Conservation (phyloP, 1,140 invertebrate species). For the Ptiloglossa arizonensis region DNA sequence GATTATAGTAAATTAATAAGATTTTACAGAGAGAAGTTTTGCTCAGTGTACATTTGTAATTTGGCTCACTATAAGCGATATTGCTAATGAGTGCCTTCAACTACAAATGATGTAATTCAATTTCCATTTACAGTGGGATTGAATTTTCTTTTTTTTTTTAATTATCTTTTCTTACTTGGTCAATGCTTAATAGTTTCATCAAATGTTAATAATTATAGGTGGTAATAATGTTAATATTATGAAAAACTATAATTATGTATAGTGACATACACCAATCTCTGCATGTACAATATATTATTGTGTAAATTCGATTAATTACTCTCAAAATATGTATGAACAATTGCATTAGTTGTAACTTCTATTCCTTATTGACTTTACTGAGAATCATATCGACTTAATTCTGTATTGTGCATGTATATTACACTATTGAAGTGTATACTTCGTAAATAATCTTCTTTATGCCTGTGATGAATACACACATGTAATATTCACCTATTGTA, state of each 20-base stretch:
- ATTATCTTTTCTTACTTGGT: not conserved
- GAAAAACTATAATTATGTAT: not conserved
- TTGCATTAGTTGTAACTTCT: not conserved
- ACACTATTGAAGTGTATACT: slow-evolving; percentile 1
- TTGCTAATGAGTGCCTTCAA: slow-evolving; percentile 60
- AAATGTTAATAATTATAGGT: not conserved
- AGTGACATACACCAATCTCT: too few species aligned
- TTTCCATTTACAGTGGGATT: not conserved
- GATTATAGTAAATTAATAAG: slow-evolving; percentile 19
- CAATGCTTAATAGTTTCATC: not conserved
- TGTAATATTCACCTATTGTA: slow-evolving; percentile 15
- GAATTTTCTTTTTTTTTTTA: slow-evolving; percentile 8
- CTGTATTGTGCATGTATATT: not conserved
- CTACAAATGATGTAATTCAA: slow-evolving; percentile 17
- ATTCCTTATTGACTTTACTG: not conserved
- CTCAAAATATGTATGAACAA: not conserved
- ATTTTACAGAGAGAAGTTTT: slow-evolving; percentile 14
- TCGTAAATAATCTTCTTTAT: slow-evolving; percentile 12
- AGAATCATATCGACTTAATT: not conserved
- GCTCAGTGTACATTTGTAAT: slow-evolving; percentile 34
- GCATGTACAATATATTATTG: not conserved
- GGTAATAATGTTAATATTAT: not conserved
- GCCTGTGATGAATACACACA: slow-evolving; percentile 2
- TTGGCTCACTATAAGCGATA: slow-evolving; percentile 45
- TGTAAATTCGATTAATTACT: slow-evolving; percentile 7